phyloP scores from a whole-genome alignment of 2,888 invertebrate genomes.

The Melolontha melolontha region DNA sequence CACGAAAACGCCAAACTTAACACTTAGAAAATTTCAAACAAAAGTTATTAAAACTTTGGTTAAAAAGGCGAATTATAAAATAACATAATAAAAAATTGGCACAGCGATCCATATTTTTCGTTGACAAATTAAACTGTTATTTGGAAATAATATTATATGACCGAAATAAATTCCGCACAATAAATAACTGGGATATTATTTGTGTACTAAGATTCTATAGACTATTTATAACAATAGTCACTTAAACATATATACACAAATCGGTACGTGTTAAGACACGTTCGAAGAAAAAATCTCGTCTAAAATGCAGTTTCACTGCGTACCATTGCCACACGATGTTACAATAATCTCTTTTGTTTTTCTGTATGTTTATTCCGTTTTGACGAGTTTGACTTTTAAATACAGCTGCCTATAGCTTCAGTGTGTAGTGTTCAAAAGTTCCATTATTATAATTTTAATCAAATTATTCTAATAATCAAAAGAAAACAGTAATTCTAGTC shows the following conservation, averaged over 20 bases:
- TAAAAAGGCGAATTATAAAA: not conserved
- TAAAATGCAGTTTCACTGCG: constrained; percentile 19
- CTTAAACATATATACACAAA: constrained; percentile 44
- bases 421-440: no score
- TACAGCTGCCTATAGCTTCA: constrained; percentile 1
- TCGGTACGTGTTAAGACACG: constrained; percentile 15
- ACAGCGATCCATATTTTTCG: constrained; percentile 28
- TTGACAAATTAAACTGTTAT: constrained; percentile 17
- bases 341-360: not conserved
- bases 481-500: no score
- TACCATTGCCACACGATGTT: constrained; percentile 10
- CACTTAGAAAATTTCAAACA: constrained; percentile 9
- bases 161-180: constrained; percentile 47
- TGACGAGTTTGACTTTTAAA: not conserved
- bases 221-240: constrained; percentile 62
- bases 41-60: not conserved
- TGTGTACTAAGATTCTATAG: constrained; percentile 47
- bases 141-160: constrained; percentile 20
- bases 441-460: no score
- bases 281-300: constrained; percentile 12
- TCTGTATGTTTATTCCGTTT: not conserved
- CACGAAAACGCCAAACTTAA: constrained; percentile 23
- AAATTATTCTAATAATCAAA: no score
- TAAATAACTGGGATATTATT: constrained; percentile 53
- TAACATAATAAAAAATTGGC: constrained; percentile 22